These are phyloP conservation scores for Struthidea cinerea DNA, from an alignment of 2,113 vertebrate species.

Conservation along the genomic window DNA sequence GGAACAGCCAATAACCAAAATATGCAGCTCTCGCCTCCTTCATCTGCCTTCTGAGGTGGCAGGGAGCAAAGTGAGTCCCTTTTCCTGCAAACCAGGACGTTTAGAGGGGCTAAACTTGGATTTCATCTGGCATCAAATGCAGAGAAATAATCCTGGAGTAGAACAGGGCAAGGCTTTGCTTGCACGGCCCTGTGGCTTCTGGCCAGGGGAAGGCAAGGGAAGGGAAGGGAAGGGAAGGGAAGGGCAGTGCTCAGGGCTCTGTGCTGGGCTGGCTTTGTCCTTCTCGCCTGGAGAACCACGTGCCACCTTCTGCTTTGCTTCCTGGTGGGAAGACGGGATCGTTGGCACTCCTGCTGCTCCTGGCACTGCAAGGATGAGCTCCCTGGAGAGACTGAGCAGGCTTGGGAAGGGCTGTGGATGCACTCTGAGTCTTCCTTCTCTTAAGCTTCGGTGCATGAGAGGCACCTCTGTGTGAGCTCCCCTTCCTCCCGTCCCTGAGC, in stretches of 20 bases:
- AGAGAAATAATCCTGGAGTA: background rate
- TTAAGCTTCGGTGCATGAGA: accelerated
- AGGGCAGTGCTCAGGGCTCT: background rate
- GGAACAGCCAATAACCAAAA: conserved; percentile 26
- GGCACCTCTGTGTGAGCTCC: background rate
- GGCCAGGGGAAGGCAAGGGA: background rate
- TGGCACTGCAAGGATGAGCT: background rate
- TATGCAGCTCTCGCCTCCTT: background rate
- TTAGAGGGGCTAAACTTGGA: background rate
- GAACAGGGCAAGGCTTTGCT: background rate
- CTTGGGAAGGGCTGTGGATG: background rate
- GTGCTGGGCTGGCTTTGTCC: background rate
- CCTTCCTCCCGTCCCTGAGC: accelerated
- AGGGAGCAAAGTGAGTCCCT: background rate
- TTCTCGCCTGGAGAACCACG: background rate
- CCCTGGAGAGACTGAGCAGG: background rate
- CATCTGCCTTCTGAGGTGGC: background rate
- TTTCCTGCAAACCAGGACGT: background rate
- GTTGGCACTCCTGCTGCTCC: background rate
- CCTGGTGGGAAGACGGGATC: background rate
- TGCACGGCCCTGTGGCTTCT: accelerated
- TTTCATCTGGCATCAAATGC: background rate
- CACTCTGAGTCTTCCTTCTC: background rate
- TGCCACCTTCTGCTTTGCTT: background rate
- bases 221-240: background rate